Evolutionary conservation across 2,113 vertebrate genomes (phyloP).

Genomic region (Ramphastos sulfuratus): DNA sequence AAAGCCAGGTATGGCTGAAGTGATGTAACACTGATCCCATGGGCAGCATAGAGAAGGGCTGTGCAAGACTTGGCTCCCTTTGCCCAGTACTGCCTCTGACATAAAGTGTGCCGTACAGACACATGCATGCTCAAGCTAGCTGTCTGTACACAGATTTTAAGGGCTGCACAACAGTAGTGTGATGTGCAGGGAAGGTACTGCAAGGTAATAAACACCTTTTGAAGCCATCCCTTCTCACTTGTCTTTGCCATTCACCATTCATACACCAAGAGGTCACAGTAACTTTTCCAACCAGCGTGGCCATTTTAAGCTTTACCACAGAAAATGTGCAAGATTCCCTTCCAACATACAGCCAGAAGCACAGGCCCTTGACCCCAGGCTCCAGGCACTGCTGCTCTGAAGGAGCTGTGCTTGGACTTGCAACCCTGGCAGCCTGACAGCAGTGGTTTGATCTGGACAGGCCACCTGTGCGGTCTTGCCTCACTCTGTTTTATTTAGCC

Average conservation of each 20-base stretch:
- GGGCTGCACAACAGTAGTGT: not conserved
- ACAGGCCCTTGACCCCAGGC: not conserved
- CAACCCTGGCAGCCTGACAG: not conserved
- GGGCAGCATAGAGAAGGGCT: not conserved
- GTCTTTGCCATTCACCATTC: not conserved
- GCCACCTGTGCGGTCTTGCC: not conserved
- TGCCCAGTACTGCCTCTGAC: not conserved
- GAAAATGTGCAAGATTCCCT: not conserved
- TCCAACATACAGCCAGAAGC: not conserved
- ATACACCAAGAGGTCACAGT: rapidly evolving
- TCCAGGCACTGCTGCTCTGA: not conserved
- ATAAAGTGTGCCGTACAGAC: not conserved
- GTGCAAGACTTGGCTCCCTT: not conserved
- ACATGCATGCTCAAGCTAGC: not conserved
- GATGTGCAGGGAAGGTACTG: not conserved
- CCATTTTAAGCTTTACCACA: not conserved
- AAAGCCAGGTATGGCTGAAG: not conserved
- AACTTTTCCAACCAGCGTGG: not conserved
- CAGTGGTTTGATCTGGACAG: not conserved
- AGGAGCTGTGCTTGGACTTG: not conserved
- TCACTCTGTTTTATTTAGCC: not conserved
- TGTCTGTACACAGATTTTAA: not conserved
- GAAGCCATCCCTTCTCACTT: not conserved
- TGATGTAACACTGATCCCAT: not conserved
- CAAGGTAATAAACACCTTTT: not conserved